Base-by-base conservation (phyloP, 2,888 invertebrate species). In the Thera britannica region DNA sequence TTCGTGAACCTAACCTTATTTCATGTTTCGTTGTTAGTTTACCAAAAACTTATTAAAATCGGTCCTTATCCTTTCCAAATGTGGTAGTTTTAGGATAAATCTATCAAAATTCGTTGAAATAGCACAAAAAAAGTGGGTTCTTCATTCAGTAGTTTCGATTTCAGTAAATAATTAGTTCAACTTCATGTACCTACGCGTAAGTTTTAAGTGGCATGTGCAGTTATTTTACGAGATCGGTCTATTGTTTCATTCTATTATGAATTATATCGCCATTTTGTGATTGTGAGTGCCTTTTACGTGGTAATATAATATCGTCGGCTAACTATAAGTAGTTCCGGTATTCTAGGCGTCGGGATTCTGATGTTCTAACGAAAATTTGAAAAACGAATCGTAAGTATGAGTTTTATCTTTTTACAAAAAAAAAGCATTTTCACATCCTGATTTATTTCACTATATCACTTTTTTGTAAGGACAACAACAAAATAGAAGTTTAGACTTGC, bases 171-270 rank as follows among this genome's bases (percentile, higher is more conserved):
- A 91, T 89, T 90, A 87, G 84, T 86, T 83, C 87, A 87, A 62
- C 81, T 78, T 78, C 78, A 81, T 76, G 83, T 86, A 85, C 81
- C 80, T 84, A 83, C 84, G 85, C 82, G 82, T 78, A 75, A 80
- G 80, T 85, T 85, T 84, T 84, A 83, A 84, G 80, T 84, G 75
- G 87, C 89, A 88, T 91, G 91, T 92, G 91, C 90, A 89, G 90
- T 90, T 91, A 90, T 90, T 89, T 86, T 83, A 79, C 84, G 88
- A 85, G 90, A 89, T 84, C 83, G 79, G 59, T 77, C 83, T 88
- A 90, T 90, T 90, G 90, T 90, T 88, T 86, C 83, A 79, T 80
- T 81, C 79, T 81, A 82, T 87, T 84, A 83, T 80, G 79, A 82
- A 84, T 84, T 75, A 82, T 82, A 83, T 83, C 90, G 91, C 90